Evolutionary conservation across 2,888 invertebrate species (phyloP), one percentile per base, ranked within the genome.

Genomic region (Coecobrya sp.): DNA sequence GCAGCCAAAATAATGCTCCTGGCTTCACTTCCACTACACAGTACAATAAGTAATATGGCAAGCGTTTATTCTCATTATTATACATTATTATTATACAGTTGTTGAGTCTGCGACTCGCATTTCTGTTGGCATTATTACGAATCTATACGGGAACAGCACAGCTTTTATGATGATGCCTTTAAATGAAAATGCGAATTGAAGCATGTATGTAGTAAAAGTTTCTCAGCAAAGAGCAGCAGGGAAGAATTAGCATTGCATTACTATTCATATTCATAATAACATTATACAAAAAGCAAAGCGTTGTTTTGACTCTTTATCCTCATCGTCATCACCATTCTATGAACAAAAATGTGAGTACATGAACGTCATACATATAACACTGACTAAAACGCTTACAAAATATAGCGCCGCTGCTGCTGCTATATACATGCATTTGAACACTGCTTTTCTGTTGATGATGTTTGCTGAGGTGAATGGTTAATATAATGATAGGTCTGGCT

Each of bases 141-240:
- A 81, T 81, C 81, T 81, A 81, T 81, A 59, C 27, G 55, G 55
- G n/a, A 25, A 30, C 36, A 36, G 36, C 36, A 36, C 3, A 13
- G 13, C 52, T 52, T 49, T 42, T 55, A 27, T 81, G 25, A 70
- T 30, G 22, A 81, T 59, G 59, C 30, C 82, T n/a, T n/a, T 42
- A 82, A 79, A 82, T 82, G 82, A 82, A 82, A 82, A 59, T 62
- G 82, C 82, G 82, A 82, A 82, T 82, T 82, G 82, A 62, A 82
- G 82, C 82, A 82, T 36, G 62, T 13, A 82, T 36, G 62, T 13
- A 19, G 55, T 36, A 82, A 62, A 81, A 55, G 27, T 81, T 82
- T 79, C 36, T 36, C 36, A 36, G 3, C 2, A 22, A 30, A 30
- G 7, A 68, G 65, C 65, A 68, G 27, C 27, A 52, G n/a, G 42